Conservation (phyloP, 2,888 invertebrate species). For the Endomychus coccineus region DNA sequence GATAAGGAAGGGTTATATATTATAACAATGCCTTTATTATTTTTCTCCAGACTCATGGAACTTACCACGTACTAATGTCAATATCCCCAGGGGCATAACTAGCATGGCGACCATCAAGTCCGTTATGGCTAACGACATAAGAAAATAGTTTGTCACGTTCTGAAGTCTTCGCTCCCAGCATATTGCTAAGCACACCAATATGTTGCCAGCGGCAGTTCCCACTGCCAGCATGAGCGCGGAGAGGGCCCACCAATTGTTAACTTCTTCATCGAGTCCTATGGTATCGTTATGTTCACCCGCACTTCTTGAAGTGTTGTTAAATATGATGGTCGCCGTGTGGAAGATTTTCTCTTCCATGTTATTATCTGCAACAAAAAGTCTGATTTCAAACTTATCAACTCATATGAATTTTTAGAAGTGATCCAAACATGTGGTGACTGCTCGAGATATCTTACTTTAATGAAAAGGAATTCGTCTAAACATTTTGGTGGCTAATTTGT, state of each 20-base stretch:
- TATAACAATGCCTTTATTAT: no score
- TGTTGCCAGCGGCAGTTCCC: constrained; percentile 86
- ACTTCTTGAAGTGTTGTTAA: constrained; percentile 23
- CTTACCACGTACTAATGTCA: constrained; percentile 76
- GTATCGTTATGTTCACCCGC: constrained; percentile 1
- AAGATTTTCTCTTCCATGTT: constrained; percentile 40
- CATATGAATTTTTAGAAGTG: neutral
- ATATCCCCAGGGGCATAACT: constrained; percentile 91
- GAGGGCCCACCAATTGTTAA: constrained; percentile 76
- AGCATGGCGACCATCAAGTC: constrained; percentile 90
- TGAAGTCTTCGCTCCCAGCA: constrained; percentile 85
- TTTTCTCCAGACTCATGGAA: no score
- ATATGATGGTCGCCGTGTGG: constrained; percentile 37
- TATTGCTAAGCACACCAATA: constrained; percentile 89
- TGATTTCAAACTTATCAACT: neutral
- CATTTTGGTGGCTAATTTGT: no score
- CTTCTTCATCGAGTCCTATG: constrained; percentile 10
- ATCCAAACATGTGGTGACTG: no score
- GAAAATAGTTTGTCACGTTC: constrained; percentile 95
- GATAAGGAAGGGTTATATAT: no score
- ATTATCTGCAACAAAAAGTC: constrained; percentile 6
- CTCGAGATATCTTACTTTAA: no score
- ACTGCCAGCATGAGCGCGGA: constrained; percentile 69
- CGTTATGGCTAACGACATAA: constrained; percentile 92
- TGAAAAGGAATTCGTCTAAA: no score